Evolutionary conservation across 2,888 invertebrate species (phyloP).

Genomic region (Brachypalpus laphriformis): DNA sequence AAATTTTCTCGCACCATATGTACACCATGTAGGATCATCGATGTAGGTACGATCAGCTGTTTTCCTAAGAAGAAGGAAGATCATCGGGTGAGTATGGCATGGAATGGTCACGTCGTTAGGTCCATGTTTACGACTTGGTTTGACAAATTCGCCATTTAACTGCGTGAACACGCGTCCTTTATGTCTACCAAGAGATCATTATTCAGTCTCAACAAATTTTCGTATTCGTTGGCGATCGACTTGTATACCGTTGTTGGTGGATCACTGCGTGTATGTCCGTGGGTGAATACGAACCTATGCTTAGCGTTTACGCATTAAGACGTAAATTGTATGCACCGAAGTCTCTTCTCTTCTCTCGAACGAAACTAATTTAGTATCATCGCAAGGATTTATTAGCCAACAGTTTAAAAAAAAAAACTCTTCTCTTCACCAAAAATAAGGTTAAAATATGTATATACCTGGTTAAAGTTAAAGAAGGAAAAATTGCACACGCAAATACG

Average conservation of each 20-base stretch:
- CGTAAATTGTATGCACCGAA: slow-evolving; percentile 29
- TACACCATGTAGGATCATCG: not conserved
- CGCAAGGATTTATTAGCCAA: slow-evolving; percentile 48
- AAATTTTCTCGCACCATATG: slow-evolving; percentile 13
- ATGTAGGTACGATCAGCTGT: slow-evolving; percentile 60
- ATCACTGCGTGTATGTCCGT: slow-evolving; percentile 40
- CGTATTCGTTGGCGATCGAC: slow-evolving; percentile 50
- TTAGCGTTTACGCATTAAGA: slow-evolving; percentile 27
- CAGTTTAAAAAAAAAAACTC: slow-evolving; percentile 17
- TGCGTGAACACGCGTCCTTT: slow-evolving; percentile 80
- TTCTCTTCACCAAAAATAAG: slow-evolving; percentile 46
- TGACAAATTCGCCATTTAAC: slow-evolving; percentile 81
- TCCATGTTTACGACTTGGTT: slow-evolving; percentile 57
- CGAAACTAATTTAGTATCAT: slow-evolving; percentile 54
- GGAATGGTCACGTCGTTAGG: slow-evolving; percentile 63
- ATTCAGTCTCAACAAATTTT: slow-evolving; percentile 47
- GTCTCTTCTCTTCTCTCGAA: slow-evolving; percentile 18
- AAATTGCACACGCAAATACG: not conserved
- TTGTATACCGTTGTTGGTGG: slow-evolving; percentile 39
- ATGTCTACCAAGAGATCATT: slow-evolving; percentile 53
- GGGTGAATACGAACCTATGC: slow-evolving; percentile 28
- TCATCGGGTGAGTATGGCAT: slow-evolving; percentile 14
- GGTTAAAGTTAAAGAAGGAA: slow-evolving; percentile 9
- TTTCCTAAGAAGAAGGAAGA: slow-evolving; percentile 31
- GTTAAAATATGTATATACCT: slow-evolving; percentile 32